Evolutionary conservation across 2,797 vertebrate species (phyloP).

Genomic region (Chromobotia macracanthus): DNA sequence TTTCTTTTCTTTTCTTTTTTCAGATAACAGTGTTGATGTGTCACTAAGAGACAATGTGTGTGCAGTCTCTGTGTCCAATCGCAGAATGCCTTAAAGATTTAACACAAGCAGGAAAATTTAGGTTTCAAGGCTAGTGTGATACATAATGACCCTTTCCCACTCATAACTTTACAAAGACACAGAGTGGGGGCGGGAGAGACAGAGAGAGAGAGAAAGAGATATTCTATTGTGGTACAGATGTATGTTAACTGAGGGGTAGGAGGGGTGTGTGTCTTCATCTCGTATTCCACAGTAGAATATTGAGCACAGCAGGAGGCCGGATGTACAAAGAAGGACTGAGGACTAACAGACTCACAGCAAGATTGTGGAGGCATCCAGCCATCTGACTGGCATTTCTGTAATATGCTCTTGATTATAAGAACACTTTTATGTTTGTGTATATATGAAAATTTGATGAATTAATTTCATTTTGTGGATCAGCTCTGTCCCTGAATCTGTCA

Average conservation of each 20-base stretch:
- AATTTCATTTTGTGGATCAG: not conserved
- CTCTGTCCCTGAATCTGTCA: not conserved
- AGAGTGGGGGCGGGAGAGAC: not conserved
- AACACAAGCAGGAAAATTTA: constrained; percentile 4
- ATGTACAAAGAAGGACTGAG: constrained; percentile 31
- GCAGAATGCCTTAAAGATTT: not conserved
- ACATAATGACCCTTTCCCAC: not conserved
- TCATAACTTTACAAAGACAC: not conserved
- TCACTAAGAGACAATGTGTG: too few species aligned
- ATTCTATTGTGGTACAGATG: constrained; percentile 38
- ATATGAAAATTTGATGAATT: not conserved
- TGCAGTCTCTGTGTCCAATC: not conserved
- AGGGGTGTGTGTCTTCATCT: not conserved
- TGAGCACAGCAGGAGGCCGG: not conserved
- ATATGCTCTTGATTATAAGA: not conserved
- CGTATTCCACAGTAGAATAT: constrained; percentile 2
- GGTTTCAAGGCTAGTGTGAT: constrained; percentile 18
- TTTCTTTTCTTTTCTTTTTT: not conserved
- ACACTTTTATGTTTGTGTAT: not conserved
- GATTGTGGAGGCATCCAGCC: not conserved
- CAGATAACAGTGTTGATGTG: not conserved
- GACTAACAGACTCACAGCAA: not conserved
- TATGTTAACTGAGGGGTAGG: constrained; percentile 21
- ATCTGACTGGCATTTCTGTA: not conserved
- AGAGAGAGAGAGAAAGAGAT: too few species aligned